These are phyloP conservation scores for Drosophila sp. DNA, from an alignment of 1,140 invertebrate species.

Conservation along the genomic window DNA sequence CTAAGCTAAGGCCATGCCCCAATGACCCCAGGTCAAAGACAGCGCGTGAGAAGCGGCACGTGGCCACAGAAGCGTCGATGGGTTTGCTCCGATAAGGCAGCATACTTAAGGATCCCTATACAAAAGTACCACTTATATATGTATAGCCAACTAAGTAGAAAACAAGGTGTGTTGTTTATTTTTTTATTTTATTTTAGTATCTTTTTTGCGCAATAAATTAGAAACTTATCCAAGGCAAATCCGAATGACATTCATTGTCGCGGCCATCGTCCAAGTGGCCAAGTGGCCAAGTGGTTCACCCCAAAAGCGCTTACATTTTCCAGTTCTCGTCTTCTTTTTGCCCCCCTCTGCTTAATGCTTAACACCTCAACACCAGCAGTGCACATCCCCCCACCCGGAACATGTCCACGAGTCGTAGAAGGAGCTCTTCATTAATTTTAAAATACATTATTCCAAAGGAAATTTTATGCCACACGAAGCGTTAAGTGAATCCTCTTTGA, in stretches of 20 bases:
- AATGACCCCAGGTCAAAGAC: constrained; percentile 15
- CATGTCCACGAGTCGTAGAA: constrained; percentile 4
- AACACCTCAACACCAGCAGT: constrained; percentile 68
- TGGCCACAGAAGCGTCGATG: constrained; percentile 55
- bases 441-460: constrained; percentile 69
- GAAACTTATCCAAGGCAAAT: constrained; percentile 78
- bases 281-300: constrained; percentile 41
- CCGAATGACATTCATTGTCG: constrained; percentile 76
- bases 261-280: constrained; percentile 19
- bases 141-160: constrained; percentile 8
- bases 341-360: constrained; percentile 47
- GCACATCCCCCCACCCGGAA: constrained; percentile 22
- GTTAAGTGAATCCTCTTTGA: constrained; percentile 59
- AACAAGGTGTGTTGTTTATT: constrained; percentile 46
- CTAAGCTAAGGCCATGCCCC: constrained; percentile 49
- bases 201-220: constrained; percentile 75
- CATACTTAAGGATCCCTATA: constrained; percentile 42
- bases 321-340: background rate
- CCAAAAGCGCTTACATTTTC: constrained; percentile 54
- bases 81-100: constrained; percentile 55
- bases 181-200: constrained; percentile 20
- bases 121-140: constrained; percentile 28
- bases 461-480: constrained; percentile 72
- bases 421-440: constrained; percentile 73
- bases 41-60: constrained; percentile 64